Conservation (phyloP, 2,797 vertebrate species). For the Coreius guichenoti region DNA sequence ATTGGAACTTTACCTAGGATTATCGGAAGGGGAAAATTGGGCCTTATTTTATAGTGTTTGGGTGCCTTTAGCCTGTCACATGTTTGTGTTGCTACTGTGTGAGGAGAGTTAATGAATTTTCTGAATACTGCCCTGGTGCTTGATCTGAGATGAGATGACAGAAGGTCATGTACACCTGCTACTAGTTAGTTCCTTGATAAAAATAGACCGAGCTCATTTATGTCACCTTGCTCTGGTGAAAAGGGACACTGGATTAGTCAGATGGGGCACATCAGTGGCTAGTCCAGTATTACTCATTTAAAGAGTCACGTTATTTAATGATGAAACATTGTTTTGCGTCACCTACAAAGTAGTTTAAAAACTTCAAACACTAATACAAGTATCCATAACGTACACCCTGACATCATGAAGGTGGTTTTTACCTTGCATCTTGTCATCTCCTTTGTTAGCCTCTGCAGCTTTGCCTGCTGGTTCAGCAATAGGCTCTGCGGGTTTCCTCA, state of each 20-base stretch:
- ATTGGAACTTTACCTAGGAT: neutral
- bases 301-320: neutral
- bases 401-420: slow-evolving; percentile 20
- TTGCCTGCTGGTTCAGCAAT: slow-evolving; percentile 73
- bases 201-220: slow-evolving; percentile 39
- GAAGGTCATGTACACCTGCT: neutral
- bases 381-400: neutral
- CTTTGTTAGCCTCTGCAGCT: slow-evolving; percentile 79
- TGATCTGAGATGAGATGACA: slow-evolving; percentile 11
- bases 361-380: neutral
- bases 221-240: slow-evolving; percentile 5
- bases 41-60: neutral
- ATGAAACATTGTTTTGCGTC: neutral
- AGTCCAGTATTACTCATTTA: neutral
- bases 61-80: neutral
- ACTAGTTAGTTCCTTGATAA: neutral
- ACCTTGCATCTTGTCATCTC: slow-evolving; percentile 89
- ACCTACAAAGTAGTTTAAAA: neutral
- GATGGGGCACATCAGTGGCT: neutral
- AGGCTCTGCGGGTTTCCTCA: slow-evolving; percentile 67
- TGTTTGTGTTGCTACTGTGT: neutral
- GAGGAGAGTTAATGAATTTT: slow-evolving; percentile 15
- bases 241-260: neutral
- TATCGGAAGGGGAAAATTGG: neutral
- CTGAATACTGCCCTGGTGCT: slow-evolving; percentile 3